Base-by-base conservation (phyloP, 2,888 invertebrate species). In the Boloria selene region DNA sequence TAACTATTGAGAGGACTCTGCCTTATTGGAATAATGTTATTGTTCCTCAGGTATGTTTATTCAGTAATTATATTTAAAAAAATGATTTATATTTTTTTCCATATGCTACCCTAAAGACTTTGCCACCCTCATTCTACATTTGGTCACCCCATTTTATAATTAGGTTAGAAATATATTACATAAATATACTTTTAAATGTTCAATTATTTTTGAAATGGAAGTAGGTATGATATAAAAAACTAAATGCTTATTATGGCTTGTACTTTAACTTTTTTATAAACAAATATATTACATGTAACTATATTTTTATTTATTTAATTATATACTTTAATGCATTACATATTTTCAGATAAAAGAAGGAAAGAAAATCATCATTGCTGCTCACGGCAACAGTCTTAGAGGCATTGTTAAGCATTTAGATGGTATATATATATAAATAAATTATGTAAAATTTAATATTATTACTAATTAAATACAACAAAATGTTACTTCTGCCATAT, bases 1-100 rank as follows among this genome's bases (percentile, higher is more conserved):
- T 97, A 59, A 96, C 97, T 2, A 96, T 97, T 83, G 94, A 95
- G 69, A 93, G 97, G 56, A 96, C 97, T 3, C 87, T 96, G 73
- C 98, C 98, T 0, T 97, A 96, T 80, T 98, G 98, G 96, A 96
- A 97, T 82, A 90, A 96, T 79, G 93, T 95, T 52, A 95, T 99
- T 86, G 94, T 97, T 78, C 95, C 98, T 74, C 90, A 93, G 87
- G 92, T 92, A 76, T 67, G n/a, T 16, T 38, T 18, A 51, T 38
- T 60, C 6, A 0, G 6, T 50, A 14, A 26, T 50, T 49, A 13
- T 59, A 16, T 50, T 17, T 47, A 31, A 31, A 31, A 31, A 31
- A 31, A n/a, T n/a, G n/a, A n/a, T n/a, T n/a, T n/a, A 3, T 31
- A 6, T 6, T 31, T 31, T 31, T 31, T 31, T 5, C 31, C 31